Conservation (phyloP, 1,140 invertebrate species). For the Chrysoperla carnea region DNA sequence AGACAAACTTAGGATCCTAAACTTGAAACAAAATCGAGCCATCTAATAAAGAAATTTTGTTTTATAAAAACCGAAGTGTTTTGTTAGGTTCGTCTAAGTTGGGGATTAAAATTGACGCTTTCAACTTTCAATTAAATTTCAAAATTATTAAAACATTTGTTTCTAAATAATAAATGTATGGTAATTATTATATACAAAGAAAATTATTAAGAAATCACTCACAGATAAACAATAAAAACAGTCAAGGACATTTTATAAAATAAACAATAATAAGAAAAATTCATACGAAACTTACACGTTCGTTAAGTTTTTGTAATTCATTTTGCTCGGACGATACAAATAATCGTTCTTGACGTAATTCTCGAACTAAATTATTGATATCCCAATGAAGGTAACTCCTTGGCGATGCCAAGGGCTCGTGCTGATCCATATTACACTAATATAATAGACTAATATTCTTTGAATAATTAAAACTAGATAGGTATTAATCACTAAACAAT, state of each 20-base stretch:
- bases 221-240: conserved; percentile 2
- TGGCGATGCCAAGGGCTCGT: neutral
- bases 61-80: conserved; percentile 1
- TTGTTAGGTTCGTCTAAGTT: too few species aligned
- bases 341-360: conserved; percentile 52
- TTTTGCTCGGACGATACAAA: conserved; percentile 53
- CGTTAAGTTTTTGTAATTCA: conserved; percentile 52
- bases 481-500: neutral
- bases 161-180: neutral
- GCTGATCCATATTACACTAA: neutral
- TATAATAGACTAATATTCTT: neutral
- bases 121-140: too few species aligned
- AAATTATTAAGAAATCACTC: conserved; percentile 1
- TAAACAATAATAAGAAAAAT: conserved; percentile 7
- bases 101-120: too few species aligned
- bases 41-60: too few species aligned
- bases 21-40: too few species aligned
- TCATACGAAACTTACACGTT: conserved; percentile 31
- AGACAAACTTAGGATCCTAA: too few species aligned
- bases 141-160: neutral
- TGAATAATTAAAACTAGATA: neutral
- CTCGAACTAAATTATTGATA: conserved; percentile 46
- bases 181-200: neutral
- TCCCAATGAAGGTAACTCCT: conserved; percentile 24
- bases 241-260: conserved; percentile 1